Evolutionary conservation across 92 coral and sea anemone genomes (phyloP).

Genomic region (Chrysogorgia sp.): DNA sequence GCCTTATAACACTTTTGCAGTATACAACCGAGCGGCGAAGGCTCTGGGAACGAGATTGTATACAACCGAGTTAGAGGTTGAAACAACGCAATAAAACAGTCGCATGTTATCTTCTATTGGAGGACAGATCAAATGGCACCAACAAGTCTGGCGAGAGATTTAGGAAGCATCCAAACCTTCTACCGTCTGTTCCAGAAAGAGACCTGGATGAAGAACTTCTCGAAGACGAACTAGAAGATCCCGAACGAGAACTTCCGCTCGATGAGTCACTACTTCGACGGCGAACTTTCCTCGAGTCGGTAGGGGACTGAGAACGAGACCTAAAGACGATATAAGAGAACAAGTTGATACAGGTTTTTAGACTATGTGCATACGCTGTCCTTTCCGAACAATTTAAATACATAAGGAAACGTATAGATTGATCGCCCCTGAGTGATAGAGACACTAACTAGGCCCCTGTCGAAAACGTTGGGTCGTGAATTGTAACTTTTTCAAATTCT

Average conservation of each 20-base stretch:
- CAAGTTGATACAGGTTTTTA: too few relatives aligned
- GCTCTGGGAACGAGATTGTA: too few relatives aligned
- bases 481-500: too few relatives aligned
- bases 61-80: too few relatives aligned
- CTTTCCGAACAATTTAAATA: too few relatives aligned
- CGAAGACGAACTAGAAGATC: constrained; percentile 66
- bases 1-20: too few relatives aligned
- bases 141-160: neutral
- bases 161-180: constrained; percentile 32
- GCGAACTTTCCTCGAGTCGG: constrained; percentile 24
- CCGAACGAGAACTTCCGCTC: constrained; percentile 64
- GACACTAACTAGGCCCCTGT: too few relatives aligned
- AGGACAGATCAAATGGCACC: neutral
- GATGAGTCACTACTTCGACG: constrained; percentile 49
- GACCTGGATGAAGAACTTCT: constrained; percentile 74
- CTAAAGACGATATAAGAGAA: neutral
- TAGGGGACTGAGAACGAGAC: constrained; percentile 57
- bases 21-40: too few relatives aligned
- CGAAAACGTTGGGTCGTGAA: too few relatives aligned
- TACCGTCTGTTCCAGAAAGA: constrained; percentile 51
- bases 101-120: neutral
- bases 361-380: too few relatives aligned
- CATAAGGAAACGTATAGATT: too few relatives aligned
- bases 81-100: neutral
- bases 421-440: too few relatives aligned